A percentile compares a stretch with the other conserved stretches of the same genome.
Evolutionary conservation across 2,113 vertebrate species (phyloP).

Genomic region (Dasyprocta punctata): DNA sequence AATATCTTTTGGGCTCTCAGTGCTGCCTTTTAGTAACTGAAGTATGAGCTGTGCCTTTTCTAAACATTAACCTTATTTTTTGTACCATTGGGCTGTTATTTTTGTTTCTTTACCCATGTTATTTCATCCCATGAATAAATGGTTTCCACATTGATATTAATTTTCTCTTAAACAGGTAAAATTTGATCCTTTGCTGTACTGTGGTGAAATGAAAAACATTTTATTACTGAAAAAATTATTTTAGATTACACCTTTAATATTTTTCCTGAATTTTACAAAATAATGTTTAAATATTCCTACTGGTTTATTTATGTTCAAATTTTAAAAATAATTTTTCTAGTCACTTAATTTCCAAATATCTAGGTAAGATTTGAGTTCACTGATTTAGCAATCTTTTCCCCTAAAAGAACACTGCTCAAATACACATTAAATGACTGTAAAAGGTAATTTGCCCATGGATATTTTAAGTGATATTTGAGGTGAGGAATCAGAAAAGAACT

Average conservation of each 20-base stretch:
- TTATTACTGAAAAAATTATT: neutral
- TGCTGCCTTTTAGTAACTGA: neutral
- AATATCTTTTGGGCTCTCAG: neutral
- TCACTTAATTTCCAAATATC: neutral
- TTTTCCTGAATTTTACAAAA: neutral
- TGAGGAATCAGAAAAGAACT: neutral
- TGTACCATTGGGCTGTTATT: neutral
- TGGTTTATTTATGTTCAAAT: neutral
- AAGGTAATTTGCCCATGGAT: neutral
- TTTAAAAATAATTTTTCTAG: neutral
- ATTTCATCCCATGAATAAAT: slow-evolving; percentile 11
- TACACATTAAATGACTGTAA: neutral
- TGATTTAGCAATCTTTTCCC: neutral
- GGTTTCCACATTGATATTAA: slow-evolving; percentile 47
- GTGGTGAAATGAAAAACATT: slow-evolving; percentile 19
- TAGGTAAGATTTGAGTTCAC: neutral
- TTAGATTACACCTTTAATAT: neutral
- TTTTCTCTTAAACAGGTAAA: neutral
- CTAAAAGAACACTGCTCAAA: neutral
- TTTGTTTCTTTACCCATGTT: neutral
- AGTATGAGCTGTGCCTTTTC: slow-evolving; percentile 21
- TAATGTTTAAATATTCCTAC: neutral
- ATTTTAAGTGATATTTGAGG: neutral
- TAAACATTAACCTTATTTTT: neutral
- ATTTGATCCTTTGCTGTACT: neutral